phyloP scores from a whole-genome alignment of 2,113 vertebrate species.

The Verasper variegatus region DNA sequence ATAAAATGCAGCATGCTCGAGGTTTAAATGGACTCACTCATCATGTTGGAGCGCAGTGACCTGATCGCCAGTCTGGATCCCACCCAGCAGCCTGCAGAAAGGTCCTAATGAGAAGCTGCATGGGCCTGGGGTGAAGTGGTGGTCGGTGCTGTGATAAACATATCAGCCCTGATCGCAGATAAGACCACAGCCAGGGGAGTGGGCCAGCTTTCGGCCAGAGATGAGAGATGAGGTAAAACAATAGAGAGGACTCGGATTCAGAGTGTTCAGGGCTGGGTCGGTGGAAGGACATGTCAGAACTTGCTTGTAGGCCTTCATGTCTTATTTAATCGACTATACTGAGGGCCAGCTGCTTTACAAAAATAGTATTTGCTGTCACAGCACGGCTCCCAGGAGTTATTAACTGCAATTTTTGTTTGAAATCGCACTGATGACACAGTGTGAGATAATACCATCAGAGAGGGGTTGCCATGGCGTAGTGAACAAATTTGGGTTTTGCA shows the following conservation, averaged over 20 bases:
- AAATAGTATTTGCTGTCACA: slow-evolving; percentile 27
- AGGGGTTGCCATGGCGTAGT: slow-evolving; percentile 16
- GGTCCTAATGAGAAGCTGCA: slow-evolving; percentile 40
- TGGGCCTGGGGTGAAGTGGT: slow-evolving; percentile 32
- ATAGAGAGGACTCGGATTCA: slow-evolving; percentile 10
- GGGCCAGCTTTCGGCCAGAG: slow-evolving; percentile 25
- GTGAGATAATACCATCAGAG: slow-evolving; percentile 35
- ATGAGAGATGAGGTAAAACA: slow-evolving; percentile 56
- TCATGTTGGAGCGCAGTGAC: slow-evolving; percentile 20
- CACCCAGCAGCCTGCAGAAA: slow-evolving; percentile 31
- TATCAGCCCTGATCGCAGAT: slow-evolving; percentile 44
- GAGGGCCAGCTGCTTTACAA: slow-evolving; percentile 4
- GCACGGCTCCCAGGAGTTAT: slow-evolving; percentile 13
- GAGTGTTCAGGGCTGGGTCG: slow-evolving; percentile 22
- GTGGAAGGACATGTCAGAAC: slow-evolving; percentile 31
- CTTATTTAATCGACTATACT: slow-evolving; percentile 5
- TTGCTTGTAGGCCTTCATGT: neutral
- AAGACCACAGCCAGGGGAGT: slow-evolving; percentile 32
- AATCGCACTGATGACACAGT: slow-evolving; percentile 23
- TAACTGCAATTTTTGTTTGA: slow-evolving; percentile 26
- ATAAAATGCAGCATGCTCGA: slow-evolving; percentile 2
- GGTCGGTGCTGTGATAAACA: slow-evolving; percentile 33
- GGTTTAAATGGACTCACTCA: slow-evolving; percentile 44
- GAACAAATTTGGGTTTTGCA: slow-evolving; percentile 31
- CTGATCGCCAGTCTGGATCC: slow-evolving; percentile 40